These are phyloP conservation scores for Chironomus riparius DNA, from an alignment of 2,888 invertebrate species.

Conservation along the genomic window DNA sequence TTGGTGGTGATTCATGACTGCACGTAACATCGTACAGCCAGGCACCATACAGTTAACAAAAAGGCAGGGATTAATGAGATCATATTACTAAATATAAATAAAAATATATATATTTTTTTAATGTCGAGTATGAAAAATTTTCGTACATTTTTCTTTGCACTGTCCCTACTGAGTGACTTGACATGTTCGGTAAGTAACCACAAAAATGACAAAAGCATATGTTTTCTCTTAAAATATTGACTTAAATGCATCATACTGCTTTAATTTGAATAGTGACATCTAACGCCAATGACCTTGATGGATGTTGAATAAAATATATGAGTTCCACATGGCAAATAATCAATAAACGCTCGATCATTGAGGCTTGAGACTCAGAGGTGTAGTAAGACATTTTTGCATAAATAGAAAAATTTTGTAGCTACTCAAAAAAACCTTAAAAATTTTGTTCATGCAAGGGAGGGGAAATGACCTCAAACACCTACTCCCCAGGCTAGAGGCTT, in stretches of 20 bases:
- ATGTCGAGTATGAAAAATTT: background rate
- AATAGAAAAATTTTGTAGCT: no score
- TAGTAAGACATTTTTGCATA: no score
- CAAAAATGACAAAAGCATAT: background rate
- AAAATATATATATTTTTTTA: background rate
- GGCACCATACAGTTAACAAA: background rate
- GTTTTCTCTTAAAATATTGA: no score
- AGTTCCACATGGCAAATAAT: no score
- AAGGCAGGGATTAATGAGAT: constrained; percentile 13
- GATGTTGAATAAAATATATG: background rate
- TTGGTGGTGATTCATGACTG: background rate
- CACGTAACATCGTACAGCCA: background rate
- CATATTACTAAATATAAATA: constrained; percentile 21
- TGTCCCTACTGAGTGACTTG: background rate
- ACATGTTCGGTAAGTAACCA: background rate
- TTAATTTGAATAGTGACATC: no score
- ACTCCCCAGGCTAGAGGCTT: no score
- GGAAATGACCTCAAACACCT: no score
- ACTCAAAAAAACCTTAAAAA: no score
- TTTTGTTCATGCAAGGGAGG: no score
- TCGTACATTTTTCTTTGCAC: background rate
- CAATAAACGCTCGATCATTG: background rate
- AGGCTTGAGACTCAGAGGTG: background rate
- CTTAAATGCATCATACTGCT: background rate
- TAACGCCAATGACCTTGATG: background rate